Base-by-base conservation (phyloP, 1,140 invertebrate species). In the Philopotamus ludificatus region DNA sequence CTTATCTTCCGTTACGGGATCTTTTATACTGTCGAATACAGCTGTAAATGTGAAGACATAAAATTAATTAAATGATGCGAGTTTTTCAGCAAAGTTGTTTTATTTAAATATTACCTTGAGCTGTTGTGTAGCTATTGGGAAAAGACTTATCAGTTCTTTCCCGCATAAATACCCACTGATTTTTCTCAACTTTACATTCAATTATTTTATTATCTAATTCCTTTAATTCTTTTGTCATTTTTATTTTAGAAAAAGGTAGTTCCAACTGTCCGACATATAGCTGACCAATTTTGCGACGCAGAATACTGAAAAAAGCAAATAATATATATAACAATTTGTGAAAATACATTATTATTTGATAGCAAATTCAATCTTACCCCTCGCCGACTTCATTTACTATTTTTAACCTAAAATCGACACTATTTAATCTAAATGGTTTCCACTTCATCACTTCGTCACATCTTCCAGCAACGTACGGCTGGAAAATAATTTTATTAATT, bases 91-190 rank as follows among this genome's bases (percentile, higher is more conserved):
- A n/a, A n/a, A n/a, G n/a, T n/a, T n/a, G n/a, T n/a, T n/a, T n/a
- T n/a, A n/a, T n/a, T 15, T 50, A 2, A 67, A 47, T 49, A 74
- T 75, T 82, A 94, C 92, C 85, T 61, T 78, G 72, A 20, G 93
- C 94, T 3, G 95, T 98, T 1, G 81, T 85, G 59, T 78, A 89
- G 55, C 89, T 89, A 79, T 99, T 99, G 1, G 98, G 97, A 79
- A 90, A 94, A 1, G 93, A 95, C 80, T 99, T 99, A 77, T 99
- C 98, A 0, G 91, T 97, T 73, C 98, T 83, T 77, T 97, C 92
- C 53, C 97, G 84, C 92, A 99, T 95, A 74, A 97, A 98, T 44
- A 90, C 84, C 98, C 98, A 99, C 64, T 86, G 76, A 25, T 83
- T 80, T 45, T 87, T 82, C 28, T 89, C 85, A 71, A 79, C 88